phyloP scores from a whole-genome alignment of 1,140 invertebrate species.

The Agrilus planipennis region DNA sequence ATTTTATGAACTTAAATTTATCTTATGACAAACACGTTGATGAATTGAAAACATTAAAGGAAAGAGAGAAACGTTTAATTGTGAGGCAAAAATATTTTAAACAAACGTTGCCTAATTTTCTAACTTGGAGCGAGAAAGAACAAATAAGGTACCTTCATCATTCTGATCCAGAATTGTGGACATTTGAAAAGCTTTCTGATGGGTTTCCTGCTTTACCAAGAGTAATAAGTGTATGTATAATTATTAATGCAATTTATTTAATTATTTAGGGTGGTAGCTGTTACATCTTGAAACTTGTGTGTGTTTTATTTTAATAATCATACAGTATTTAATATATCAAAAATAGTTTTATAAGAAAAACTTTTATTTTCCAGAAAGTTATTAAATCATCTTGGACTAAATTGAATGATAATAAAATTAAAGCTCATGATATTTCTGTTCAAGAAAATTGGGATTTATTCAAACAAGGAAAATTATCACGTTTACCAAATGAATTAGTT shows the following conservation, averaged over 20 bases:
- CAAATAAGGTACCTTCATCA: slow-evolving; percentile 60
- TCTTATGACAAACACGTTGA: slow-evolving; percentile 31
- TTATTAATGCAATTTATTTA: slow-evolving; percentile 13
- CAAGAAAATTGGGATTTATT: slow-evolving; percentile 55
- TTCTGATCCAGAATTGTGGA: slow-evolving; percentile 60
- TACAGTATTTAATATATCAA: not conserved
- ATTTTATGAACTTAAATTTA: no score
- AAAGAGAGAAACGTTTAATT: slow-evolving; percentile 44
- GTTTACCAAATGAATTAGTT: slow-evolving; percentile 38
- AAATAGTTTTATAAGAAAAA: slow-evolving; percentile 6
- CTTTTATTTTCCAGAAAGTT: slow-evolving; percentile 42
- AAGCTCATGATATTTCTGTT: slow-evolving; percentile 49
- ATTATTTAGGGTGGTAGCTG: slow-evolving; percentile 1
- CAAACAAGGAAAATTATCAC: slow-evolving; percentile 37
- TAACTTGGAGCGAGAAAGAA: slow-evolving; percentile 74
- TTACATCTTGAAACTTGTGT: not conserved
- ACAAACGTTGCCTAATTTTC: slow-evolving; percentile 53
- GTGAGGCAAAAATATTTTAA: slow-evolving; percentile 64
- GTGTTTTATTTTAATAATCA: no score
- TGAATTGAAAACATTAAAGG: slow-evolving; percentile 31
- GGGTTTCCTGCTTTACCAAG: slow-evolving; percentile 64
- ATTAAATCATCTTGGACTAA: slow-evolving; percentile 50
- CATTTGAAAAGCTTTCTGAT: slow-evolving; percentile 54
- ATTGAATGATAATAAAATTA: slow-evolving; percentile 39
- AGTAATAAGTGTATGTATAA: slow-evolving; percentile 39